phyloP scores from a whole-genome alignment of 2,113 vertebrate species.

The Microcebus tavaratra region DNA sequence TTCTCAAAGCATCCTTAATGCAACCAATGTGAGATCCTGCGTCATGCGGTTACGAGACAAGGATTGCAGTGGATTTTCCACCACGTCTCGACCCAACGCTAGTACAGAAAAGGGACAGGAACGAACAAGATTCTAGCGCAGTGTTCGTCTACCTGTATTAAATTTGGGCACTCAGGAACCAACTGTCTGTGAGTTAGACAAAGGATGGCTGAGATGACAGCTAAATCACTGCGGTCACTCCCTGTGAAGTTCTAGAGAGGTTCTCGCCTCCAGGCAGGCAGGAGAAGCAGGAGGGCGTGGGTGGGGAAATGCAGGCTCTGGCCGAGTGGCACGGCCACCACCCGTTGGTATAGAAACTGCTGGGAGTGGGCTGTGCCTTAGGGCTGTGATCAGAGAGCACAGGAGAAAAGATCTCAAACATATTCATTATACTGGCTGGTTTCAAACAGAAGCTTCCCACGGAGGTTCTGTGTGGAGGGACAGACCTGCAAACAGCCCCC shows the following conservation, averaged over 20 bases:
- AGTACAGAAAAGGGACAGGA: background rate
- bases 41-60: rapidly evolving
- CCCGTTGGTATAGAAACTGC: background rate
- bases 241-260: background rate
- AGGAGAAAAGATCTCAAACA: too few relatives aligned
- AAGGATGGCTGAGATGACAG: too few relatives aligned
- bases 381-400: rapidly evolving
- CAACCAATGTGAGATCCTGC: background rate
- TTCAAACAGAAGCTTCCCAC: background rate
- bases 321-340: rapidly evolving
- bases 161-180: background rate
- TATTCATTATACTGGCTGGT: too few relatives aligned
- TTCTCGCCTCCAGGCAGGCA: rapidly evolving
- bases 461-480: rapidly evolving
- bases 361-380: rapidly evolving
- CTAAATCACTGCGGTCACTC: rapidly evolving
- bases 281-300: rapidly evolving
- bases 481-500: background rate
- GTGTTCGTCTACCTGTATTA: background rate
- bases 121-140: too few relatives aligned
- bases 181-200: background rate
- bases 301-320: background rate
- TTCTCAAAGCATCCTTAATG: too few relatives aligned
- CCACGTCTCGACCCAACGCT: rapidly evolving
- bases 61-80: rapidly evolving